Conservation (phyloP, 2,888 invertebrate species). For the Mesoligia furuncula region DNA sequence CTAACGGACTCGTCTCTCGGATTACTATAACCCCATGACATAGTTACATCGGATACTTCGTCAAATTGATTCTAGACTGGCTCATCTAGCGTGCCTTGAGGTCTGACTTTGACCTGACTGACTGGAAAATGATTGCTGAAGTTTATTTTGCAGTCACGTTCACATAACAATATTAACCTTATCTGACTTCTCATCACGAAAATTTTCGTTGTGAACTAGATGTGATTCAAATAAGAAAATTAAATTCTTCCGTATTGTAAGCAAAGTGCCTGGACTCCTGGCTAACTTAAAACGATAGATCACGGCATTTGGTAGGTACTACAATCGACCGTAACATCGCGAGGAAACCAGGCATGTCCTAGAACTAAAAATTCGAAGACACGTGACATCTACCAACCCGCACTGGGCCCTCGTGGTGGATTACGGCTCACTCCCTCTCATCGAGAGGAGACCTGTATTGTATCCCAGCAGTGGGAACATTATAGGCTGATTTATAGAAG, state of each 20-base stretch:
- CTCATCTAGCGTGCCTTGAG: slow-evolving; percentile 72
- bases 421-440: too few relatives aligned
- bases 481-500: too few relatives aligned
- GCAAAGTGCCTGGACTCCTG: neutral
- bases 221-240: slow-evolving; percentile 9
- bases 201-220: slow-evolving; percentile 48
- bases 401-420: too few relatives aligned
- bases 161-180: slow-evolving; percentile 55
- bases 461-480: too few relatives aligned
- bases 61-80: slow-evolving; percentile 84
- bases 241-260: slow-evolving; percentile 7
- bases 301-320: too few relatives aligned
- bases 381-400: too few relatives aligned
- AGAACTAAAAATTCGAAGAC: too few relatives aligned
- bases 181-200: slow-evolving; percentile 31
- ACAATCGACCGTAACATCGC: too few relatives aligned
- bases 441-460: too few relatives aligned
- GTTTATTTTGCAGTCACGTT: slow-evolving; percentile 54
- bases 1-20: slow-evolving; percentile 83
- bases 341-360: too few relatives aligned
- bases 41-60: slow-evolving; percentile 79
- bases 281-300: too few relatives aligned
- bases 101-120: slow-evolving; percentile 53
- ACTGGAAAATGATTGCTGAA: slow-evolving; percentile 45
- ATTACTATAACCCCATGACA: slow-evolving; percentile 88